Percentiles rank a stretch among this genome's conserved stretches.
These are phyloP conservation scores for Caracal caracal DNA, from an alignment of 2,113 vertebrate genomes.

Conservation along the genomic window DNA sequence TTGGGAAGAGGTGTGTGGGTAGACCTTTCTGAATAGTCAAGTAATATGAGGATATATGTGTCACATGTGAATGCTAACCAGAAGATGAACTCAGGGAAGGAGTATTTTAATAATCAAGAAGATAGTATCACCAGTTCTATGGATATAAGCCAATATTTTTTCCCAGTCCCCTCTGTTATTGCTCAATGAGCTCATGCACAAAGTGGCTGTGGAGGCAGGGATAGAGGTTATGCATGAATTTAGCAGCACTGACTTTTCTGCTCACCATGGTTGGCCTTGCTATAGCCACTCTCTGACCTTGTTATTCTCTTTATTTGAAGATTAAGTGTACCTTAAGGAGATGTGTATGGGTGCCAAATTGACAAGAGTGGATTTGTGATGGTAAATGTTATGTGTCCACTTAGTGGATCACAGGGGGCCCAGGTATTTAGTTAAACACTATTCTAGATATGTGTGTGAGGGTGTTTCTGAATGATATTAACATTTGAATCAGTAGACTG, in stretches of 20 bases:
- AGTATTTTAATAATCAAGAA: background rate
- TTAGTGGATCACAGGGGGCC: background rate
- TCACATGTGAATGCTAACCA: background rate
- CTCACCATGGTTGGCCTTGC: background rate
- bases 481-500: background rate
- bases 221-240: background rate
- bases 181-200: background rate
- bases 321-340: background rate
- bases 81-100: background rate
- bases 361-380: background rate
- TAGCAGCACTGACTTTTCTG: background rate
- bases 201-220: background rate
- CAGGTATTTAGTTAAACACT: background rate
- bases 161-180: background rate
- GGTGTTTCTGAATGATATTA: background rate
- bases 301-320: background rate
- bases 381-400: background rate
- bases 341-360: background rate
- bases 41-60: background rate
- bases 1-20: background rate
- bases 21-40: background rate
- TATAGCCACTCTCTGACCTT: background rate
- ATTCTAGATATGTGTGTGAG: background rate
- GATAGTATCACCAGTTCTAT: background rate
- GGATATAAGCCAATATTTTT: background rate